Conservation (phyloP, 2,888 invertebrate species). For the Steinernema carpocapsae region DNA sequence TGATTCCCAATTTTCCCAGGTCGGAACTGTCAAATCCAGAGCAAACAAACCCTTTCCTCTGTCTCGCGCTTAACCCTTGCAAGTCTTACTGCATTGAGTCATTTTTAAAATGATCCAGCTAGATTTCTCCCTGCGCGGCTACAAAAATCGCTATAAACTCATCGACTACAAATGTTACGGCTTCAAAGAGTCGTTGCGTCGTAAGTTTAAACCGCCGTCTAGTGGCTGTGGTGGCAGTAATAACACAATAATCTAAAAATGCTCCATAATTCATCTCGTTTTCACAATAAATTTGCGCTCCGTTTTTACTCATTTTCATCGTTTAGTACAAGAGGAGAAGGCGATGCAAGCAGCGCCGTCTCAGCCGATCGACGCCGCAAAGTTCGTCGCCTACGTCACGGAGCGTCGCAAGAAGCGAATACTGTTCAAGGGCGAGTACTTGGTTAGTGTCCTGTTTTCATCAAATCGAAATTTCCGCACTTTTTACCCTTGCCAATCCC, state of each 20-base stretch:
- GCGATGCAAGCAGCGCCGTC: conserved; percentile 69
- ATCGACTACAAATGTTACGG: conserved; percentile 16
- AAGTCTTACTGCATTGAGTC: not conserved
- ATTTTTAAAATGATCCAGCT: conserved; percentile 9
- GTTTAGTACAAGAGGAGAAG: conserved; percentile 70
- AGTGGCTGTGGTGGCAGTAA: not conserved
- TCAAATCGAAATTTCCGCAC: not conserved
- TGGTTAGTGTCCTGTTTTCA: conserved; percentile 52
- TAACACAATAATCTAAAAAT: not conserved
- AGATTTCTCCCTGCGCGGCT: conserved; percentile 10
- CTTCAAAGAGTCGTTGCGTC: not conserved
- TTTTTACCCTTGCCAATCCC: not conserved
- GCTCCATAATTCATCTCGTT: conserved; percentile 15
- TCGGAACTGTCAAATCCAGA: conserved; percentile 5
- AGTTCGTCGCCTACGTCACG: conserved; percentile 68
- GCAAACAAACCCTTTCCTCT: conserved; percentile 2
- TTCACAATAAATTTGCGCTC: conserved; percentile 15
- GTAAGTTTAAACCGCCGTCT: conserved; percentile 13
- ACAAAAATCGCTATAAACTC: conserved; percentile 29
- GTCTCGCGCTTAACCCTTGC: not conserved
- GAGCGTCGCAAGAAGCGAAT: conserved; percentile 68
- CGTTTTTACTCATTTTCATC: not conserved
- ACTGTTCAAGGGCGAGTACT: conserved; percentile 69
- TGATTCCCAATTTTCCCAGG: not conserved
- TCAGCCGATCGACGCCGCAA: conserved; percentile 65